Evolutionary conservation across 1,140 invertebrate genomes (phyloP), one percentile per base, ranked within the genome.

Genomic region (Drosophila busckii): DNA sequence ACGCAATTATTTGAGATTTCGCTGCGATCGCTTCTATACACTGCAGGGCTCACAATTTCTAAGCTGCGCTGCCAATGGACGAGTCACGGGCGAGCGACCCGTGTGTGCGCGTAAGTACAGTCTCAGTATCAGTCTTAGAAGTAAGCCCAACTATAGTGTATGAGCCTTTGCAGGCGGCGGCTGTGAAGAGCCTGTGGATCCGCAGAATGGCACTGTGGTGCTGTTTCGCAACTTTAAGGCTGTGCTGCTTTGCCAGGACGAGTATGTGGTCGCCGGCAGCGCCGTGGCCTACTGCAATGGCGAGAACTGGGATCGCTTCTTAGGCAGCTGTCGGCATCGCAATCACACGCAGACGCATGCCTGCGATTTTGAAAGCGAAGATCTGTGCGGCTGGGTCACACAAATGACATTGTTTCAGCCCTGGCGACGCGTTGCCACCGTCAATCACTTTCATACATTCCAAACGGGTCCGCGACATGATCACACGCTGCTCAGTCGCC

Each of bases 311-410:
- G 84, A 70, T 65, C 70, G 75, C 0, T 22, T 13, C 4, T 7
- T 87, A 17, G 86, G 85, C n/a, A 29, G 9, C 2, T 87, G 86
- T 28, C 62, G 59, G 0, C 35, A 32, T 10, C 64, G 60, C 19
- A 84, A 78, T 35, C 49, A 67, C 4, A 8, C 62, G 0, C 26
- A 16, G 8, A 42, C 53, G 3, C 63, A 76, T 5, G 34, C 45
- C n/a, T 87, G 85, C 13, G 85, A 87, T 44, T 87, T 87, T 20
- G 84, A 85, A 61, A 67, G 44, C 8, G 63, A 56, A 0, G 76
- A 85, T 38, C 34, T 61, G 7, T 87, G 86, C 20, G 86, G 86
- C 32, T 87, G 85, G 85, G 34, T 25, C 0, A 23, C 35, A 2
- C 23, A 60, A 1, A 0, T 9, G 7, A n/a, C 22, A 0, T 25